phyloP scores from a whole-genome alignment of 2,888 invertebrate genomes.

The Keiferia lycopersicella region DNA sequence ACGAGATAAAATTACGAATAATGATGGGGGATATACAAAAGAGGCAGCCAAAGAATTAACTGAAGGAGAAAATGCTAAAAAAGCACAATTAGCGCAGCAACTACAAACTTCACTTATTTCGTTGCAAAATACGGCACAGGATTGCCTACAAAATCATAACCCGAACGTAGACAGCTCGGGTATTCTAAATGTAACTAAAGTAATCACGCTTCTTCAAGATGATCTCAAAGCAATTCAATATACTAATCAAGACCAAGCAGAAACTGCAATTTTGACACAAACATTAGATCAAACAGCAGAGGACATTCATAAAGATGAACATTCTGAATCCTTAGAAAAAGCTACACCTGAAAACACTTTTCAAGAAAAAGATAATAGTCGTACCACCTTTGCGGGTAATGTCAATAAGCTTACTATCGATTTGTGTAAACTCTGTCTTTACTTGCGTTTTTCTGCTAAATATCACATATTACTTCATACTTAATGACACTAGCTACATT shows the following conservation, averaged over 20 bases:
- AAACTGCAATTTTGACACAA: not conserved
- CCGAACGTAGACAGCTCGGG: not conserved
- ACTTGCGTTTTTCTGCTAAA: too few relatives aligned
- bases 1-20: not conserved
- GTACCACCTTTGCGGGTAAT: slow-evolving; percentile 2
- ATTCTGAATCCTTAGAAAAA: not conserved
- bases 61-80: not conserved
- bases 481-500: not conserved
- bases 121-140: slow-evolving; percentile 14
- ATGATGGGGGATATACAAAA: too few relatives aligned
- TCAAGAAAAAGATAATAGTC: not conserved
- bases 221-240: slow-evolving; percentile 17
- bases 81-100: slow-evolving; percentile 20
- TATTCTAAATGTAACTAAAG: slow-evolving; percentile 6
- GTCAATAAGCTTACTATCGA: not conserved
- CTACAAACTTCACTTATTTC: slow-evolving; percentile 15
- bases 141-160: not conserved
- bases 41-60: not conserved
- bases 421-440: not conserved
- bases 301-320: not conserved
- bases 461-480: not conserved
- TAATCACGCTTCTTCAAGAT: slow-evolving; percentile 20
- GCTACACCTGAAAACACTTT: too few relatives aligned
- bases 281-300: too few relatives aligned
- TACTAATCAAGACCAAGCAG: not conserved